Base-by-base conservation (phyloP, 2,113 vertebrate species). In the Burhinus oedicnemus region DNA sequence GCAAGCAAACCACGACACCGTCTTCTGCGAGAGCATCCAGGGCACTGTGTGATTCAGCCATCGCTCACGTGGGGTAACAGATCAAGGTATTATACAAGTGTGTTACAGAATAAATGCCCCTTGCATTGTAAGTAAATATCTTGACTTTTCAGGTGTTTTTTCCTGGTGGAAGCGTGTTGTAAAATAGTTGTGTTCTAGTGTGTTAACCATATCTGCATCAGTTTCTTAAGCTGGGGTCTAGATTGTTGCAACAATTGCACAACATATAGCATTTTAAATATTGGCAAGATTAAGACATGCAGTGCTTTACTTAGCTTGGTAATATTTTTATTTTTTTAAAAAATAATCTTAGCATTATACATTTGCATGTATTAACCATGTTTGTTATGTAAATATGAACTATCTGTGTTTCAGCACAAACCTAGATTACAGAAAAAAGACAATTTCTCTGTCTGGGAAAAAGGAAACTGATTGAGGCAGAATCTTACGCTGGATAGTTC, bases 131-230 rank as follows among this genome's bases (percentile, higher is more conserved):
- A 58, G 57, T 27, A 45, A 38, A 42, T 0, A 19, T 25, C 65
- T 71, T 22, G 5, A 1, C 2, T 36, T 18, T 54, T 32, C 2
- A 6, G 19, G 3, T 30, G 11, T 0, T 30, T 30, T 38, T n/a
- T 45, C 38, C 38, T 54, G 45, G 8, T 15, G 42, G 4, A 34
- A 54, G 27, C 34, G 27, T 69, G 55, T 11, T 71, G 45, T 83
- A 17, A 21, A 42, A 1, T 6, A 18, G 38, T 5, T 11, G 62
- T n/a, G 19, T 74, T 64, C 12, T 54, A 17, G 8, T 42, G 42
- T 19, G 26, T 29, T 26, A 25, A 18, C 32, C n/a, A 11, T 15
- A n/a, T 19, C 29, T 54, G 71, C n/a, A 25, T 51, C 7, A 32
- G 45, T 58, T 65, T 61, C 75, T 68, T 36, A 22, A 19, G 49